Evolutionary conservation across 1,140 invertebrate genomes (phyloP), one percentile per base, ranked within the genome.

Genomic region (Scylla paramamosain): DNA sequence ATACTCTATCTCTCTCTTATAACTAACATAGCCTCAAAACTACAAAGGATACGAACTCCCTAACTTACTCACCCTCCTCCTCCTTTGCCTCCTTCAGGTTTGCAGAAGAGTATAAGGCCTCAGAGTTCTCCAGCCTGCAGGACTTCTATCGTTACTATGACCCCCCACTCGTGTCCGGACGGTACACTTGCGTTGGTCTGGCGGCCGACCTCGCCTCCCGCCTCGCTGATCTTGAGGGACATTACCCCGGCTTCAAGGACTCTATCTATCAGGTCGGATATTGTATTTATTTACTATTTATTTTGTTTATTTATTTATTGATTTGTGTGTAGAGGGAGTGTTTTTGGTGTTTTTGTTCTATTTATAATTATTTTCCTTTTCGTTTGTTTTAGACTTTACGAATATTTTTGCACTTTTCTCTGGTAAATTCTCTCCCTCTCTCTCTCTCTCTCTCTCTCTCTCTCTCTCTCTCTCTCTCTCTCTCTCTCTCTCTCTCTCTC

Each of bases 121-220:
- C 97, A 93, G 97, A 97, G 96, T 97, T 97, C 32, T 97, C 97
- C 95, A 96, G 95, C n/a, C 48, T 98, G 96, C 97, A 97, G 77
- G 97, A 98, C 94, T 98, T 98, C 97, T 98, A 98, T 96, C 97
- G 98, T 94, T 97, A 97, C 83, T 99, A 99, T 96, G 97, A 98
- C 91, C 98, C 98, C 90, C 97, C 98, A 28, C 98, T 99, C 93
- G 98, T 98, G 87, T 97, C 97, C 1, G 97, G 98, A 96, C 98
- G 98, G 97, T 98, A 99, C 97, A 99, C 98, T 32, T 99, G 99
- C 96, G 99, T 99, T 29, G 98, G 98, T 45, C 97, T 99, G 95
- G 98, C 98, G 87, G 97, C 98, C 95, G 98, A 99, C 97, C 97
- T 99, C 96, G 97, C 98, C 96, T 97, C 97, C 88, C 97, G 98